Conservation (phyloP, 2,797 vertebrate genomes). For the Spatula versicolor region DNA sequence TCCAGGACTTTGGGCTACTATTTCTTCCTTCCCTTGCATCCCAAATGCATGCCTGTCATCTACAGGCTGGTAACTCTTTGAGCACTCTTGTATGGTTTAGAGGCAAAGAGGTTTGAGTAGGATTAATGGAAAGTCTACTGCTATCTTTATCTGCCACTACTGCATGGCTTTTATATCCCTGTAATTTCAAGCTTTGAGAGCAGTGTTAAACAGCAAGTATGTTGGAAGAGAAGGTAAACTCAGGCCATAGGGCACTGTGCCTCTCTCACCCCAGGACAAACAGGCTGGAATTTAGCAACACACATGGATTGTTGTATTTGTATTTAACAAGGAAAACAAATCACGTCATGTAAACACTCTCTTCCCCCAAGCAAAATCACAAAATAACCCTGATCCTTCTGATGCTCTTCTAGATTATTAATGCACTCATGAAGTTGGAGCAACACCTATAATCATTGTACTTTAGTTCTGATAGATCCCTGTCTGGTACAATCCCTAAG, state of each 20-base stretch:
- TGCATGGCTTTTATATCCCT: conserved; percentile 23
- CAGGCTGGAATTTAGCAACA: background rate
- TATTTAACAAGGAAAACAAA: conserved; percentile 28
- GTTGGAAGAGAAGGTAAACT: background rate
- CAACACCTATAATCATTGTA: conserved; percentile 68
- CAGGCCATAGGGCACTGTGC: accelerated
- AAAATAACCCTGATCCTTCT: background rate
- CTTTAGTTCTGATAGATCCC: conserved; percentile 47
- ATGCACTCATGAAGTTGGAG: conserved; percentile 65
- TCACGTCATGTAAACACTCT: background rate
- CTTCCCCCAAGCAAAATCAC: background rate
- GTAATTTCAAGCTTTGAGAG: conserved; percentile 32
- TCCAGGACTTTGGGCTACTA: conserved; percentile 85
- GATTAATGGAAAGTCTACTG: conserved; percentile 61
- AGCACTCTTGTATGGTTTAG: conserved; percentile 46
- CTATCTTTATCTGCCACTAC: conserved; percentile 30
- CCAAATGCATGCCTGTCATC: conserved; percentile 73
- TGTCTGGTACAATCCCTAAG: conserved; percentile 74
- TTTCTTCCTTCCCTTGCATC: conserved; percentile 70
- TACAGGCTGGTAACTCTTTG: conserved; percentile 64
- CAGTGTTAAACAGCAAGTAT: background rate
- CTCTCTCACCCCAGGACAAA: background rate
- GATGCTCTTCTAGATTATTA: conserved; percentile 37
- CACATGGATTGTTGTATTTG: background rate
- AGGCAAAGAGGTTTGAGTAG: conserved; percentile 52